These are phyloP conservation scores for Agonopterix arenella DNA, from an alignment of 2,888 invertebrate species.

Conservation along the genomic window DNA sequence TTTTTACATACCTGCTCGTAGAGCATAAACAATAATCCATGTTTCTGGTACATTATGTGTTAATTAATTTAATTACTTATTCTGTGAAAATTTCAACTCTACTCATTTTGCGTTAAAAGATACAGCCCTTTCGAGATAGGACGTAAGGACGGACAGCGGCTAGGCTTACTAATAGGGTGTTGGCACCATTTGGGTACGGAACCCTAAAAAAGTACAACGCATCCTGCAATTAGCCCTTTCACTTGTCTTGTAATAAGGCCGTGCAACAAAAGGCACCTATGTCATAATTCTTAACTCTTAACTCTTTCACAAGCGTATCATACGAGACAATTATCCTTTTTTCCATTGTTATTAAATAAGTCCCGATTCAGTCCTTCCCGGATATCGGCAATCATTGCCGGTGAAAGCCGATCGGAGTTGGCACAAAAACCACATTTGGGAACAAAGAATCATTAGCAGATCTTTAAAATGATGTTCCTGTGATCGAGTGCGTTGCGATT, in stretches of 20 bases:
- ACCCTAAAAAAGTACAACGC: slow-evolving; percentile 2
- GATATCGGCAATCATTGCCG: slow-evolving; percentile 63
- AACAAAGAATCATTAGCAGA: slow-evolving; percentile 33
- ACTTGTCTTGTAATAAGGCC: slow-evolving; percentile 12
- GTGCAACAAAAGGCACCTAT: slow-evolving; percentile 14
- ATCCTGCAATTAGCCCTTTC: slow-evolving; percentile 20
- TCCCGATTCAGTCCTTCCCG: slow-evolving; percentile 59
- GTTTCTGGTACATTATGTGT: too few relatives aligned
- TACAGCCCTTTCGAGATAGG: too few relatives aligned
- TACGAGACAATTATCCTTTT: slow-evolving; percentile 60
- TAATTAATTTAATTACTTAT: too few relatives aligned
- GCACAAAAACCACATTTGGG: slow-evolving; percentile 36
- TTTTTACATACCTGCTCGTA: too few relatives aligned
- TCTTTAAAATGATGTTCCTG: slow-evolving; percentile 14
- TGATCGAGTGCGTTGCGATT: too few relatives aligned
- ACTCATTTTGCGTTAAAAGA: too few relatives aligned
- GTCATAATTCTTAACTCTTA: slow-evolving; percentile 28
- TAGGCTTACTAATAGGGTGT: too few relatives aligned
- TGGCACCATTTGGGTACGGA: background rate
- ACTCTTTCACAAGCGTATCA: slow-evolving; percentile 38
- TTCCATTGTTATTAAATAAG: slow-evolving; percentile 55
- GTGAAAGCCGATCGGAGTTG: slow-evolving; percentile 44
- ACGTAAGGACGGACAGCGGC: too few relatives aligned
- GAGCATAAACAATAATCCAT: too few relatives aligned
- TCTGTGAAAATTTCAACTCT: too few relatives aligned